Evolutionary conservation across 2,797 vertebrate genomes (phyloP), one percentile per base, ranked within the genome.

Genomic region (Bothrops alternatus): DNA sequence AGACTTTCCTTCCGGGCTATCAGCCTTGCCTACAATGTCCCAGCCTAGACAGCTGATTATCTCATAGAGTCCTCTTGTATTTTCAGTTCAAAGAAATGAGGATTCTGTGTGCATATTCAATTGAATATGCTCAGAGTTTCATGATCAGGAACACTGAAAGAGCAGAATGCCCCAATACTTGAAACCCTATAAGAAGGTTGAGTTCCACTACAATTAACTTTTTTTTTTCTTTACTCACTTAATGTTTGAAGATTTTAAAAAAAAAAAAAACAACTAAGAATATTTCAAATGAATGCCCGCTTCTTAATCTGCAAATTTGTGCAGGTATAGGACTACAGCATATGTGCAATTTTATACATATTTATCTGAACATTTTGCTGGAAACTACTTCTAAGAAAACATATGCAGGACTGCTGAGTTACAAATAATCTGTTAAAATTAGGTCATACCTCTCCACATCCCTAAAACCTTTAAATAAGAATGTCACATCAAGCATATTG

Each of bases 381-480:
- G n/a, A 69, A 69, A 69, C 65, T 32, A 32, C 13, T 32, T 69
- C 5, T 14, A 32, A 32, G 65, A 16, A 69, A 69, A 69, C 4
- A 69, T 32, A 32, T 32, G n/a, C 63, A 32, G n/a, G n/a, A 69
- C n/a, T 32, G n/a, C 65, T 18, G 13, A 32, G 6, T 69, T 69
- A 32, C 14, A 69, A 53, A n/a, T 69, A 32, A 69, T 69, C n/a
- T 32, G 1, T 32, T 69, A 69, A 32, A 32, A 32, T 73, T 32
- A 73, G n/a, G 4, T 69, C 63, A 32, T 32, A 69, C 13, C 28
- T 12, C n/a, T 73, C 95, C 94, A 93, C 82, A 90, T 37, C 78
- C 0, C 25, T 90, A 92, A 95, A 96, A 95, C 95, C 94, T 88
- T 90, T 93, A 53, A 91, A 91, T 92, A 69, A 47, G 78, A 94